A percentile compares a stretch with the other conserved stretches of the same genome.
Evolutionary conservation across 2,797 vertebrate genomes (phyloP).

Genomic region (Helarctos malayanus): DNA sequence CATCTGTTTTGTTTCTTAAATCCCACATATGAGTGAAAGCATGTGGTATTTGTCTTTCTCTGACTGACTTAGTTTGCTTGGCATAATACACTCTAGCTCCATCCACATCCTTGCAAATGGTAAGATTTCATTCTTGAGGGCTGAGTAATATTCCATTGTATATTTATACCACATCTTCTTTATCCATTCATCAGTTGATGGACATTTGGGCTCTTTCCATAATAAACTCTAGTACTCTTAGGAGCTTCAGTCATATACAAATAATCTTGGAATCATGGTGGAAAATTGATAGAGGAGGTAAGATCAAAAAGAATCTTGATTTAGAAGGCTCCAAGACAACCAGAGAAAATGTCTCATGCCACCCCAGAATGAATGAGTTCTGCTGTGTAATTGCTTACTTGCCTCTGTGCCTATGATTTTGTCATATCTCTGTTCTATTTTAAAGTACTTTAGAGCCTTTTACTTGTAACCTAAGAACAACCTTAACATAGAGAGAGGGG

Average conservation of each 20-base stretch:
- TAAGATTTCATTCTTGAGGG: not conserved
- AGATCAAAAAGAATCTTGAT: slow-evolving; percentile 38
- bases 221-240: not conserved
- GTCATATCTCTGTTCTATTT: slow-evolving; percentile 32
- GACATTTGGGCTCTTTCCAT: not conserved
- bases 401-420: not conserved
- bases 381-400: not conserved
- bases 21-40: not conserved
- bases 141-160: not conserved
- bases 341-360: not conserved
- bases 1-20: not conserved
- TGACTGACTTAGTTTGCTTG: not conserved
- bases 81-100: not conserved
- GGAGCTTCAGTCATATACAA: not conserved
- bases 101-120: not conserved
- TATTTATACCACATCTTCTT: not conserved
- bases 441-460: slow-evolving; percentile 13
- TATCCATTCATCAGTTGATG: not conserved
- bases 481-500: not conserved
- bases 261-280: slow-evolving; percentile 54
- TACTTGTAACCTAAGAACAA: slow-evolving; percentile 10
- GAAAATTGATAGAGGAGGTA: slow-evolving; percentile 50
- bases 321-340: not conserved
- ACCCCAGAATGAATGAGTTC: not conserved
- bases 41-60: not conserved